Conservation (phyloP, 2,113 vertebrate genomes). For the Ageneiosus marmoratus region DNA sequence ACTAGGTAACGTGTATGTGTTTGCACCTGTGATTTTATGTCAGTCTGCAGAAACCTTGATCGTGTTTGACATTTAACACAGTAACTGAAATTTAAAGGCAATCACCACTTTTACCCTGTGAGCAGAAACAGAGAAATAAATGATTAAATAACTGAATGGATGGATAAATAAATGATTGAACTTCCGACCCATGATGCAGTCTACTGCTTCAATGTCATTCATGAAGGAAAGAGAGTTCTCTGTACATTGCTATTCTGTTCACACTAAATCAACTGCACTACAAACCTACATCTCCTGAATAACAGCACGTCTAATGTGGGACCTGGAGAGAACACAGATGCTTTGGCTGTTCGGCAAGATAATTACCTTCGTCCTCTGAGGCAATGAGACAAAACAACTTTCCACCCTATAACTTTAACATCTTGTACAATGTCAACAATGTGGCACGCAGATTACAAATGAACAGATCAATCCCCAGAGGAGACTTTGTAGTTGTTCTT, state of each 20-base stretch:
- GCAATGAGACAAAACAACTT: conserved; percentile 38
- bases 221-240: neutral
- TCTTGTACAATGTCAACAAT: conserved; percentile 38
- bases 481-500: conserved; percentile 28
- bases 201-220: neutral
- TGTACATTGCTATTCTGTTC: neutral
- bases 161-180: neutral
- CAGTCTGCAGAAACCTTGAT: neutral
- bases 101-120: neutral
- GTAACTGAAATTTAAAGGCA: neutral
- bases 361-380: conserved; percentile 39
- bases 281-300: conserved; percentile 20
- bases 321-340: conserved; percentile 38
- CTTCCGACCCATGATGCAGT: neutral
- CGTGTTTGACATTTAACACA: neutral
- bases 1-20: neutral
- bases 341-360: conserved; percentile 28
- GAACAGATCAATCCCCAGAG: conserved; percentile 30
- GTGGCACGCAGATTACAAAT: conserved; percentile 34
- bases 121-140: conserved; percentile 2
- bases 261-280: neutral
- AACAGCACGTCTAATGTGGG: conserved; percentile 8
- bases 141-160: neutral
- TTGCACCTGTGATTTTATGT: neutral
- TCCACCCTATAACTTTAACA: conserved; percentile 39